These are phyloP conservation scores for Bradypodion pumilum DNA, from an alignment of 2,797 vertebrate species.

Conservation along the genomic window DNA sequence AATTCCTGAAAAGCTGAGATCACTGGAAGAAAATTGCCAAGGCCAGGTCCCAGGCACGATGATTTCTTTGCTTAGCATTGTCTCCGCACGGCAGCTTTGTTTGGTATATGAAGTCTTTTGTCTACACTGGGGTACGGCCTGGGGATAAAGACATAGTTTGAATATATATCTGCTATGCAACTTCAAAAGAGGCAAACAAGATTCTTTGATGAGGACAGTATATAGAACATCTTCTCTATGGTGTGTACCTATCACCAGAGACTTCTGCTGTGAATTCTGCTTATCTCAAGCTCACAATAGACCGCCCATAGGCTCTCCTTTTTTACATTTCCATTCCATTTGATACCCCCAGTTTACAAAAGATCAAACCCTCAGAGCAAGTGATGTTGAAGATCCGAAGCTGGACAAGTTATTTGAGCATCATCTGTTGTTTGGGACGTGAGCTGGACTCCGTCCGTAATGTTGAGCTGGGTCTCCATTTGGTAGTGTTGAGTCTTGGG, in stretches of 20 bases:
- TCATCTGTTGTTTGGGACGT: too few species aligned
- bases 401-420: too few species aligned
- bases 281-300: not conserved
- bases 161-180: not conserved
- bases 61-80: conserved; percentile 8
- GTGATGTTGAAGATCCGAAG: too few species aligned
- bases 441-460: too few species aligned
- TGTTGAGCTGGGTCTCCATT: too few species aligned
- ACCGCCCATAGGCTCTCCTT: not conserved
- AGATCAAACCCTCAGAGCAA: too few species aligned
- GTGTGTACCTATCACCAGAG: too few species aligned
- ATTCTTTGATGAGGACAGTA: not conserved
- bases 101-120: not conserved
- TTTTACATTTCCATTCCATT: not conserved
- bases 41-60: rapidly evolving
- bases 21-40: not conserved
- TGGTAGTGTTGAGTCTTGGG: too few species aligned
- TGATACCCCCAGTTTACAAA: too few species aligned
- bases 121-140: not conserved
- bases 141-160: not conserved
- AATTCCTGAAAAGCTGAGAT: conserved; percentile 48
- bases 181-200: not conserved
- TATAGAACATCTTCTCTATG: too few species aligned
- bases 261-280: not conserved
- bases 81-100: not conserved